A percentile compares a stretch with the other conserved stretches of the same genome.
phyloP scores from a whole-genome alignment of 2,888 invertebrate genomes.

The Torymus texanus region DNA sequence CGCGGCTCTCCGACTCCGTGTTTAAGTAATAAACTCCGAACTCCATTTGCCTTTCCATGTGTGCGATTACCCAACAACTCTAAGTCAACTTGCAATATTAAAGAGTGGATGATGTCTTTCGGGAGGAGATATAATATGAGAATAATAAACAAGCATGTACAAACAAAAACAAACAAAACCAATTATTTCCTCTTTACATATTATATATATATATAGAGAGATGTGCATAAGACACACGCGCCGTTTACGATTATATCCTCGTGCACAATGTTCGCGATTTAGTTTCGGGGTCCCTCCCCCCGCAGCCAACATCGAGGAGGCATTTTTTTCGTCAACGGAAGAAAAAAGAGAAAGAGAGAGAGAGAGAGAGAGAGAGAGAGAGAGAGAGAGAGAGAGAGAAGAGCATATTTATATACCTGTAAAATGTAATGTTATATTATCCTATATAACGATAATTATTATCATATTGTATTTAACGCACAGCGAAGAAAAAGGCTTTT shows the following conservation, averaged over 20 bases:
- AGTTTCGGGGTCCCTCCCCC: background rate
- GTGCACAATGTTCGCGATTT: conserved; percentile 1
- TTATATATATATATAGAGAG: too few relatives aligned
- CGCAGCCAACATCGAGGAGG: background rate
- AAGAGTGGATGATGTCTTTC: conserved; percentile 38
- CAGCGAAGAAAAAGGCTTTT: conserved; percentile 35
- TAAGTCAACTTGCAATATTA: conserved; percentile 47
- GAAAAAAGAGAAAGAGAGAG: too few relatives aligned
- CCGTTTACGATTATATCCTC: background rate
- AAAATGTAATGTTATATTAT: conserved; percentile 34
- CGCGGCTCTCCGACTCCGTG: conserved; percentile 21
- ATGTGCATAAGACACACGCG: too few relatives aligned
- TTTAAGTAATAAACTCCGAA: conserved; percentile 1
- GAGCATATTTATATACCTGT: conserved; percentile 23
- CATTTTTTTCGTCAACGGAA: conserved; percentile 5
- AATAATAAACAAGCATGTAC: background rate
- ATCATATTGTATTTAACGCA: conserved; percentile 41
- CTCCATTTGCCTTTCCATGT: conserved; percentile 17
- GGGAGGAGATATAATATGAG: background rate
- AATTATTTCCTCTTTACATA: too few relatives aligned
- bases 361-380: too few relatives aligned
- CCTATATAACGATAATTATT: conserved; percentile 29
- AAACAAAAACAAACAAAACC: too few relatives aligned
- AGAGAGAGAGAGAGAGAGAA: background rate
- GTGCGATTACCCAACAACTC: conserved; percentile 25